A percentile compares a stretch with the other conserved stretches of the same genome.
phyloP scores from a whole-genome alignment of 2,888 invertebrate species.

The Lordiphosa andalusiaca region DNA sequence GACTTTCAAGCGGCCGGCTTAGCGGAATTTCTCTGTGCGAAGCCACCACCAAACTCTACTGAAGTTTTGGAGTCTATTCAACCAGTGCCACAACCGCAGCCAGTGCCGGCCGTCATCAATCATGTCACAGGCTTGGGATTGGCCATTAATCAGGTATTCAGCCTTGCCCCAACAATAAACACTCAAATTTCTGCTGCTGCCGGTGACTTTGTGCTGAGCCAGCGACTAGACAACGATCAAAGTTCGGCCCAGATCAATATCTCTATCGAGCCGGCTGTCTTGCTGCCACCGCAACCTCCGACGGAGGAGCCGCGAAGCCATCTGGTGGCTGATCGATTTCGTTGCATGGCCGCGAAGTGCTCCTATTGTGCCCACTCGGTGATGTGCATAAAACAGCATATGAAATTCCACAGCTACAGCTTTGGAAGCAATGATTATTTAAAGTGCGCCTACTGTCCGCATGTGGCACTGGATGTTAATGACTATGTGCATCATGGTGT shows the following conservation, averaged over 20 bases:
- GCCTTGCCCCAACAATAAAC: slow-evolving; percentile 13
- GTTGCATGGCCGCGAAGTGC: slow-evolving; percentile 68
- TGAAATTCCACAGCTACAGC: slow-evolving; percentile 63
- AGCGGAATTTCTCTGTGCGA: slow-evolving; percentile 32
- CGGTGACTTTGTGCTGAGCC: slow-evolving; percentile 34
- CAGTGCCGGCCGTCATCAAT: slow-evolving; percentile 9
- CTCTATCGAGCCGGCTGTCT: slow-evolving; percentile 38
- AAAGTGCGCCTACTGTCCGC: slow-evolving; percentile 63
- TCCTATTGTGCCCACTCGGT: slow-evolving; percentile 59
- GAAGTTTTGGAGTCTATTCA: not conserved
- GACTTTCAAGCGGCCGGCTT: slow-evolving; percentile 33
- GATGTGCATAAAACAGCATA: slow-evolving; percentile 71
- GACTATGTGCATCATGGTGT: slow-evolving; percentile 67
- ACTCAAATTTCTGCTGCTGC: slow-evolving; percentile 5
- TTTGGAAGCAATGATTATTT: slow-evolving; percentile 61
- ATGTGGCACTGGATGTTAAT: slow-evolving; percentile 51
- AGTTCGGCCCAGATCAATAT: slow-evolving; percentile 50
- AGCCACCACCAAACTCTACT: slow-evolving; percentile 1
- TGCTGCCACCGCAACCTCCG: not conserved
- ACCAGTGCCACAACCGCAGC: slow-evolving; percentile 20
- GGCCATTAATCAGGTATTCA: slow-evolving; percentile 58
- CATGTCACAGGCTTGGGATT: slow-evolving; percentile 39
- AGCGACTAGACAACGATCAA: slow-evolving; percentile 18
- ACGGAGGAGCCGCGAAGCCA: not conserved
- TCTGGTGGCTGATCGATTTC: slow-evolving; percentile 48